Percentiles rank a stretch among this genome's conserved stretches.
phyloP scores from a whole-genome alignment of 2,113 vertebrate genomes.

The Passerina amoena region DNA sequence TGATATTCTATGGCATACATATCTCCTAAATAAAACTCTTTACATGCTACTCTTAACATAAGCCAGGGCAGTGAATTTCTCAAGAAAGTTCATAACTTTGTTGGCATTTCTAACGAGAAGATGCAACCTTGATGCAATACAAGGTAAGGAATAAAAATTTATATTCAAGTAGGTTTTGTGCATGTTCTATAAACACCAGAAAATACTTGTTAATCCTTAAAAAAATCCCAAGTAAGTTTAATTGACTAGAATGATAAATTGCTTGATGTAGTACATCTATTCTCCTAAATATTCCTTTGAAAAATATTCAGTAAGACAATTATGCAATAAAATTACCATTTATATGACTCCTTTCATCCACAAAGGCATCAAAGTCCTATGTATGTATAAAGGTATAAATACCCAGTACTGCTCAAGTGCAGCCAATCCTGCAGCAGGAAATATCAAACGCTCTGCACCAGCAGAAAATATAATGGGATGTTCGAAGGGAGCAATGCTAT shows the following conservation, averaged over 20 bases:
- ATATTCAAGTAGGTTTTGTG: background rate
- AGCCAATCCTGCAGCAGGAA: background rate
- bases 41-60: background rate
- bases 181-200: background rate
- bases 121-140: background rate
- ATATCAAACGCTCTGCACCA: background rate
- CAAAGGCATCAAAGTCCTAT: background rate
- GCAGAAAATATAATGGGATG: background rate
- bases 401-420: background rate
- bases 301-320: conserved; percentile 14
- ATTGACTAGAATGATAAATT: background rate
- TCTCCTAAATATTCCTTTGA: background rate
- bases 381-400: background rate
- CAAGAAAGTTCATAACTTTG: background rate
- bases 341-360: conserved; percentile 7
- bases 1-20: background rate
- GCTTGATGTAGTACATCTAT: background rate
- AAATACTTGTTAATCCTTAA: background rate
- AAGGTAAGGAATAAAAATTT: background rate
- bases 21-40: background rate
- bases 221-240: background rate
- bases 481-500: fast-evolving
- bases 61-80: background rate
- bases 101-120: background rate
- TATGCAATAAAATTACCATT: conserved; percentile 2